phyloP scores from a whole-genome alignment of 2,797 vertebrate species.

The Galago senegalensis region DNA sequence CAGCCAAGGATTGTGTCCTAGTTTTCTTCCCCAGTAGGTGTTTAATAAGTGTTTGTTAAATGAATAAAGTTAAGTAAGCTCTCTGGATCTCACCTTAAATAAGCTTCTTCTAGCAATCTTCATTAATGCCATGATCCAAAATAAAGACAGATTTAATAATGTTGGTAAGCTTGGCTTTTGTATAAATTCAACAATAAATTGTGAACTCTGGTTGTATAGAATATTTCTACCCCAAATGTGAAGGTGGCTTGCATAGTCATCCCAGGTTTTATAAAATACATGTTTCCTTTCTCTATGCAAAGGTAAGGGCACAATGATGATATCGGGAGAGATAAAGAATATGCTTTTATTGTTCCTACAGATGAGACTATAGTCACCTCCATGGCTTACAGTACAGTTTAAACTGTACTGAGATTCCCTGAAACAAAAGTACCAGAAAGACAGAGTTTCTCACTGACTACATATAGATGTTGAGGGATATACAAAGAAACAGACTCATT shows the following conservation, averaged over 20 bases:
- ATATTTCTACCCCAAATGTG: not conserved
- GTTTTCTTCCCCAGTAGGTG: not conserved
- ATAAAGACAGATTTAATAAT: conserved; percentile 4
- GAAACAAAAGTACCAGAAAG: not conserved
- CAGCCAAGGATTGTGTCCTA: not conserved
- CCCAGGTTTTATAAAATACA: not conserved
- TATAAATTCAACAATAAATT: not conserved
- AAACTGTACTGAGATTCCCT: not conserved
- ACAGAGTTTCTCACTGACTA: not conserved
- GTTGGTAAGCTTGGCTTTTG: not conserved
- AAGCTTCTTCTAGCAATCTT: not conserved
- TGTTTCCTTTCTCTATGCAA: not conserved
- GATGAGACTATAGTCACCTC: not conserved
- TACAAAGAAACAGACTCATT: not conserved
- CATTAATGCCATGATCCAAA: not conserved
- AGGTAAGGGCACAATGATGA: not conserved
- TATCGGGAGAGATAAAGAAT: not conserved
- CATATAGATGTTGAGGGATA: not conserved
- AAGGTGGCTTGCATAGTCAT: not conserved
- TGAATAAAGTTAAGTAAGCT: conserved; percentile 6
- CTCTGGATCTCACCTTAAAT: not conserved
- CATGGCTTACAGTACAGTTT: not conserved
- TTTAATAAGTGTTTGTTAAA: conserved; percentile 25
- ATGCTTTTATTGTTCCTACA: not conserved
- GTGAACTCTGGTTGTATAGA: not conserved